phyloP scores from a whole-genome alignment of 2,888 invertebrate genomes.

The Theretra japonica region DNA sequence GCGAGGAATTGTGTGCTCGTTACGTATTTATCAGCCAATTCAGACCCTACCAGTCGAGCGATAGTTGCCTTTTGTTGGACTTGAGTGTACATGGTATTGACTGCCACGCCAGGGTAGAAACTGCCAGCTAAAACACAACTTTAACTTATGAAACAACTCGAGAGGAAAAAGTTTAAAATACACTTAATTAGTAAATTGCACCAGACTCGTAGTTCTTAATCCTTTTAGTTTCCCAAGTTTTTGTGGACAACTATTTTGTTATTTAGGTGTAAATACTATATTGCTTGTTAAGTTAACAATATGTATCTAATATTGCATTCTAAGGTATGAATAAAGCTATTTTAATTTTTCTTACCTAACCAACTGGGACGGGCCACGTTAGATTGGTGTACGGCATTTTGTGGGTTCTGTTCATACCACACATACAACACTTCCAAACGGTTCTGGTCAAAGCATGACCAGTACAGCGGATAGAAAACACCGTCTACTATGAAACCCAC shows the following conservation, averaged over 20 bases:
- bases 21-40: constrained; percentile 75
- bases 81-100: constrained; percentile 73
- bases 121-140: constrained; percentile 63
- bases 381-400: constrained; percentile 76
- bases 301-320: too few species aligned
- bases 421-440: constrained; percentile 81
- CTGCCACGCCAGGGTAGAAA: constrained; percentile 76
- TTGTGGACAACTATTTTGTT: not conserved
- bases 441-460: constrained; percentile 82
- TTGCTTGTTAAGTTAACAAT: too few species aligned
- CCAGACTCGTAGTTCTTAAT: not conserved
- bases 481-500: constrained; percentile 80
- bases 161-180: not conserved
- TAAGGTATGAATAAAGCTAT: too few species aligned
- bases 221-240: not conserved
- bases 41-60: constrained; percentile 59
- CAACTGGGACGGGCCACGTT: constrained; percentile 78
- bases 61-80: constrained; percentile 63
- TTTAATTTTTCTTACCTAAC: constrained; percentile 55
- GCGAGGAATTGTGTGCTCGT: constrained; percentile 75
- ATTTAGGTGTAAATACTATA: too few species aligned
- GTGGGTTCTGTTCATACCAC: constrained; percentile 73
- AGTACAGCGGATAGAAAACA: constrained; percentile 75
- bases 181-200: not conserved
- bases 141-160: not conserved